phyloP scores from a whole-genome alignment of 2,797 vertebrate genomes.

The Parauchenoglanis ngamensis region DNA sequence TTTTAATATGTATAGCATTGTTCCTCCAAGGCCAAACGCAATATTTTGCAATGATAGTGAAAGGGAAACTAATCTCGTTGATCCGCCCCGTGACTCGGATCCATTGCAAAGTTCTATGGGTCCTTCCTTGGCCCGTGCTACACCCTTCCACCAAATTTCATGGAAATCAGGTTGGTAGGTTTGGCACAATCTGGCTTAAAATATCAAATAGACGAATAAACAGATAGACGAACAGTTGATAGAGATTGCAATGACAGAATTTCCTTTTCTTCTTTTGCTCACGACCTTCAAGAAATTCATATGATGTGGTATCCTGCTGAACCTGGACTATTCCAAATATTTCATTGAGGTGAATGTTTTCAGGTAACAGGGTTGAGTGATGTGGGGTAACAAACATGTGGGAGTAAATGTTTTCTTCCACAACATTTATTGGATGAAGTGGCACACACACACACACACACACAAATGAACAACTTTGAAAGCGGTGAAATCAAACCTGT shows the following conservation, averaged over 20 bases:
- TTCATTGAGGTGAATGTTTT: neutral
- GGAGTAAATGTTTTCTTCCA: neutral
- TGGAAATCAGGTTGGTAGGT: too few species aligned
- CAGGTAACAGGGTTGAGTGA: neutral
- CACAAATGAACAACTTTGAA: neutral
- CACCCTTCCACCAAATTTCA: too few species aligned
- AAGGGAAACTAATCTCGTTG: too few species aligned
- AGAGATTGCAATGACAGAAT: neutral
- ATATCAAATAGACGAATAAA: too few species aligned
- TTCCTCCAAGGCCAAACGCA: too few species aligned
- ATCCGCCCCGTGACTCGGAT: too few species aligned
- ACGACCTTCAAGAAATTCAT: neutral
- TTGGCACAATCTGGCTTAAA: too few species aligned
- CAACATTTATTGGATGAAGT: constrained; percentile 32
- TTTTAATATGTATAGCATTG: too few species aligned
- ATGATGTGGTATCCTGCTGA: neutral
- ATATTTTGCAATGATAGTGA: too few species aligned
- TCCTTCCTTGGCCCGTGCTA: too few species aligned
- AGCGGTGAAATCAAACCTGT: neutral
- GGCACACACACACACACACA: constrained; percentile 31
- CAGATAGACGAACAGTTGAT: too few species aligned
- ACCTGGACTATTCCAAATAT: neutral
- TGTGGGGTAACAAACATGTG: neutral
- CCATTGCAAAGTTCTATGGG: too few species aligned
- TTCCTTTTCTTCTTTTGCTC: neutral